These are phyloP conservation scores for Creontiades dilutus DNA, from an alignment of 2,888 invertebrate genomes.

Conservation along the genomic window DNA sequence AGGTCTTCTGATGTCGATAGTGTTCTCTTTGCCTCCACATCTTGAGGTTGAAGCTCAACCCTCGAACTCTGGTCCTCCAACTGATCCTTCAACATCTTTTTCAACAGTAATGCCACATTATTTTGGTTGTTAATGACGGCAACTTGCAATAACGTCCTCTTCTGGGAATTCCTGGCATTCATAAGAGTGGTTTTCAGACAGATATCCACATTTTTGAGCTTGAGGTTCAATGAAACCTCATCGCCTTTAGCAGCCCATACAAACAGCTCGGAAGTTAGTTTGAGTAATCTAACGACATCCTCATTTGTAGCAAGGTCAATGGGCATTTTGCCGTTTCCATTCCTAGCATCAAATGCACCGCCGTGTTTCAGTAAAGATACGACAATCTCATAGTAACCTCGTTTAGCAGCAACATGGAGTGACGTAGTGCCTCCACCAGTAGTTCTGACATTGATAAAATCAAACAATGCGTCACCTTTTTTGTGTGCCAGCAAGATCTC, in stretches of 20 bases:
- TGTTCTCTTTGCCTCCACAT: not conserved
- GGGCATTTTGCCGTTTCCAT: not conserved
- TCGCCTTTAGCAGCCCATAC: not conserved
- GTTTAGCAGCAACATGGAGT: not conserved
- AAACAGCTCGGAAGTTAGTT: not conserved
- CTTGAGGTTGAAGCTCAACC: not conserved
- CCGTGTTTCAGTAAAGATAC: not conserved
- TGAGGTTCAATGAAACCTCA: not conserved
- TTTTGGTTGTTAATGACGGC: not conserved
- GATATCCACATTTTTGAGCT: not conserved
- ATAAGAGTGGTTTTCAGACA: not conserved
- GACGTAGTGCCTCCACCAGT: not conserved
- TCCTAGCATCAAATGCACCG: not conserved
- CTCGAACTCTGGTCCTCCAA: not conserved
- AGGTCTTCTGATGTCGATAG: not conserved
- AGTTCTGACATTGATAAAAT: not conserved
- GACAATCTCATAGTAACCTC: not conserved
- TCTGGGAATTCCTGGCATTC: not conserved
- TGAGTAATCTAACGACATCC: not conserved
- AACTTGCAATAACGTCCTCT: not conserved
- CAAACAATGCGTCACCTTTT: not conserved
- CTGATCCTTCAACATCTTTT: not conserved
- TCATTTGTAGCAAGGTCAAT: not conserved
- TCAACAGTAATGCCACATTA: not conserved
- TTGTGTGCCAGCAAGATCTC: not conserved